phyloP scores from a whole-genome alignment of 2,797 vertebrate species.

The Microctenopoma steveboyesi region DNA sequence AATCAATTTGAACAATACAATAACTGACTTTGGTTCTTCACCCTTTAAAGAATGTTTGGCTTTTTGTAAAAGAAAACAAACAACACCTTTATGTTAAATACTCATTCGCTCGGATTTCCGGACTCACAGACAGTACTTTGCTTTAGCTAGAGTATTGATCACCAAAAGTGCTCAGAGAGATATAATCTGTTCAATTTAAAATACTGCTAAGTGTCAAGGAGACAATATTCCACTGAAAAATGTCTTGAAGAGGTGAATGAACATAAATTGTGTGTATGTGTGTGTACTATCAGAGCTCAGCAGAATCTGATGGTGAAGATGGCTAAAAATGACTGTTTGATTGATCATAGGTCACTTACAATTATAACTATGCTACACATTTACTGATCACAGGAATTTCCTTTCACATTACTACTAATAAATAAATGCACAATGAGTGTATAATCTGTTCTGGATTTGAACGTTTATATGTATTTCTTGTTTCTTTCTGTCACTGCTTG shows the following conservation, averaged over 20 bases:
- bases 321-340: too few relatives aligned
- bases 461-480: background rate
- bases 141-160: conserved; percentile 11
- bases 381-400: background rate
- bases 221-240: conserved; percentile 28
- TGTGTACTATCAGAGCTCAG: background rate
- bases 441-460: background rate
- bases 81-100: background rate
- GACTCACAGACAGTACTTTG: background rate
- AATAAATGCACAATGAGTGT: background rate
- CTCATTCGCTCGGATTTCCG: background rate
- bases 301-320: too few relatives aligned
- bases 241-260: conserved; percentile 10
- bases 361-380: too few relatives aligned
- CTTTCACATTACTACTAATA: background rate
- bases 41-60: background rate
- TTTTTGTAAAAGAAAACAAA: background rate
- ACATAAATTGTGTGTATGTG: conserved; percentile 4
- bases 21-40: background rate
- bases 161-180: conserved; percentile 10
- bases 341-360: too few relatives aligned
- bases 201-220: conserved; percentile 15
- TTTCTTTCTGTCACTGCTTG: conserved; percentile 12
- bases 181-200: conserved; percentile 19
- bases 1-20: too few relatives aligned